Evolutionary conservation across 2,888 invertebrate genomes (phyloP).

Genomic region (Arge pagana): DNA sequence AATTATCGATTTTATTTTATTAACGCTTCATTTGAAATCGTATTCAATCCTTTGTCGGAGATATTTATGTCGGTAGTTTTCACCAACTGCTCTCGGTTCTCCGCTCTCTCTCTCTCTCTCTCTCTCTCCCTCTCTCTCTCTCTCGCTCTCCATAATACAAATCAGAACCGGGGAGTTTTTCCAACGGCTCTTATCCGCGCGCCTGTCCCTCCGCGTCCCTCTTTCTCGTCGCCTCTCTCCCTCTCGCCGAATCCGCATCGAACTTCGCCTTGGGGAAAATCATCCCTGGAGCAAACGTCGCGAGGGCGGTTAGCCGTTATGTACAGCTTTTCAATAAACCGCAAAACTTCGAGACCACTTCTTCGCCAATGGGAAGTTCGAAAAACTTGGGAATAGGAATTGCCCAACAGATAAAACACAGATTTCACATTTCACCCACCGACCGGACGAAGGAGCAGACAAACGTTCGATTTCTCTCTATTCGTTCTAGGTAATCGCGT

Average conservation of each 20-base stretch:
- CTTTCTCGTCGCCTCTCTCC: no score
- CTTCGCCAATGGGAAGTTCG: conserved; percentile 26
- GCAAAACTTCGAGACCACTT: conserved; percentile 44
- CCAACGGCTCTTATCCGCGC: no score
- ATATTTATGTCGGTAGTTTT: neutral
- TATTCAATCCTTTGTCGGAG: neutral
- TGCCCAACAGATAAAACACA: conserved; percentile 42
- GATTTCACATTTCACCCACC: conserved; percentile 39
- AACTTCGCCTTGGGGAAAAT: neutral
- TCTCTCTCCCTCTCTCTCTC: no score
- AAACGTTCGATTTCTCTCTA: no score
- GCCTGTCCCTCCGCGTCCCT: no score
- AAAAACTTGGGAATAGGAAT: conserved; percentile 36
- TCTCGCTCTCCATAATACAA: no score
- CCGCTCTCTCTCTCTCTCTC: no score
- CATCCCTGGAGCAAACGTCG: conserved; percentile 1
- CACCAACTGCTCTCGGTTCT: no score
- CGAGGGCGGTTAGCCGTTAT: conserved; percentile 12
- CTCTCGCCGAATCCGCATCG: conserved; percentile 6
- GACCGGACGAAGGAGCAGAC: neutral
- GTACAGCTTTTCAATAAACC: conserved; percentile 50
- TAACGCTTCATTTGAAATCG: no score
- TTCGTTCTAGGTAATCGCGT: no score
- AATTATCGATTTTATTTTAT: conserved; percentile 12
- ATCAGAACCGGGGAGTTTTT: conserved; percentile 11